Evolutionary conservation across 2,888 invertebrate genomes (phyloP).

Genomic region (Trichogramma dendrolimi): DNA sequence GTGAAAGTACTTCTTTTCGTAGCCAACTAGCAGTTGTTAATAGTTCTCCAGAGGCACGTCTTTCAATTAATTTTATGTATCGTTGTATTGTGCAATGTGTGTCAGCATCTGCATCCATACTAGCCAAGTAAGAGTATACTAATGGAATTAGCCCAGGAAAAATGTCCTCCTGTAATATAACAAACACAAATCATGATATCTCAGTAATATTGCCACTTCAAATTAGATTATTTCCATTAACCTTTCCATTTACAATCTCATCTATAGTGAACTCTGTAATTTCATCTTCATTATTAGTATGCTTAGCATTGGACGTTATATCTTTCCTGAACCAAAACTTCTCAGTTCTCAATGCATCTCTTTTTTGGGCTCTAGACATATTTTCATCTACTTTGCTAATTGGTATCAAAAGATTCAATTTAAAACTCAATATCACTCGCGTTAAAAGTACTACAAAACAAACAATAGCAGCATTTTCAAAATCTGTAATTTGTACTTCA

Average conservation of each 20-base stretch:
- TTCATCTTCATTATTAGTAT: constrained; percentile 54
- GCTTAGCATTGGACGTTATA: constrained; percentile 58
- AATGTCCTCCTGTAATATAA: constrained; percentile 63
- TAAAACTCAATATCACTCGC: constrained; percentile 92
- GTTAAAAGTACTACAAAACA: constrained; percentile 97
- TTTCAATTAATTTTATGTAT: constrained; percentile 88
- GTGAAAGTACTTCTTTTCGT: constrained; percentile 79
- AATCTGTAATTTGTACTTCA: constrained; percentile 96
- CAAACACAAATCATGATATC: not conserved
- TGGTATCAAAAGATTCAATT: constrained; percentile 92
- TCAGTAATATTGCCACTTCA: not conserved
- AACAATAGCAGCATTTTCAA: constrained; percentile 98
- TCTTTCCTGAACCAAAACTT: constrained; percentile 93
- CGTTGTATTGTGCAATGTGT: constrained; percentile 96
- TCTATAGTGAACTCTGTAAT: constrained; percentile 83
- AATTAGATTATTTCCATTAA: constrained; percentile 7
- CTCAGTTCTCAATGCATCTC: constrained; percentile 76
- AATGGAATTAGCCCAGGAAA: constrained; percentile 94
- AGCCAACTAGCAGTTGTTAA: constrained; percentile 94
- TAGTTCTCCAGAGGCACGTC: constrained; percentile 82
- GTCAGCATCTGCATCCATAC: constrained; percentile 97
- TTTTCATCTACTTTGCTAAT: constrained; percentile 98
- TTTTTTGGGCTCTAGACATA: constrained; percentile 90
- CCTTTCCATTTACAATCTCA: constrained; percentile 94
- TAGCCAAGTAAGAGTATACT: constrained; percentile 88